A percentile compares a stretch with the other conserved stretches of the same genome.
phyloP scores from a whole-genome alignment of 2,113 vertebrate genomes.

The Macaca nemestrina region DNA sequence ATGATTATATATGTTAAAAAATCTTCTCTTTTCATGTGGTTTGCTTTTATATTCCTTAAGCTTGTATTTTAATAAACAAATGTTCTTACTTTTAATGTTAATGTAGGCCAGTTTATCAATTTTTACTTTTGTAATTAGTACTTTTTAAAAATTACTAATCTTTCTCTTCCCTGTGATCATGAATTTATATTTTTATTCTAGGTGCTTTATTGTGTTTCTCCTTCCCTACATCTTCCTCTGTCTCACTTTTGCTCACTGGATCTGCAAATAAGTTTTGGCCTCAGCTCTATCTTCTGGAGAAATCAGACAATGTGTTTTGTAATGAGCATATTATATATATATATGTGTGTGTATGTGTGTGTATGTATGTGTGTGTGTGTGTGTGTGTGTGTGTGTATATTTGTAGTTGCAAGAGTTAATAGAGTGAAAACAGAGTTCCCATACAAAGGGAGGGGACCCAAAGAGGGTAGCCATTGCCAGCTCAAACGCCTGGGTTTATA shows the following conservation, averaged over 20 bases:
- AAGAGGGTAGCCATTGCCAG: no score
- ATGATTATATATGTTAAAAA: background rate
- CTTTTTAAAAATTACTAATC: background rate
- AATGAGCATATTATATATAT: background rate
- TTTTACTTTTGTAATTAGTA: background rate
- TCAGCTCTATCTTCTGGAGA: background rate
- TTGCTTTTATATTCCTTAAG: background rate
- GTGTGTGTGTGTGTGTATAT: no score
- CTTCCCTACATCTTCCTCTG: background rate
- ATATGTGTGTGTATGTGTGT: no score
- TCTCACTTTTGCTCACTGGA: background rate
- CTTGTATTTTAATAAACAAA: conserved; percentile 5
- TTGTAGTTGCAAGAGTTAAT: no score
- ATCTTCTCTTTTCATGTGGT: background rate
- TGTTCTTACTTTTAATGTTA: background rate
- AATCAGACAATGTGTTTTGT: background rate
- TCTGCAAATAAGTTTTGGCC: background rate
- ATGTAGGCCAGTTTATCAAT: background rate
- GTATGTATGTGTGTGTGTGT: no score
- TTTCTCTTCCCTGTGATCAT: background rate
- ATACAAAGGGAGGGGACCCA: no score
- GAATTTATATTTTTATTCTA: background rate
- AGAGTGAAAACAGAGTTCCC: no score
- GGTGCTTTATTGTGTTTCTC: background rate
- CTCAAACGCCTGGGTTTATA: no score